Conservation (phyloP, 2,797 vertebrate genomes). For the Acestrorhynchus altus region DNA sequence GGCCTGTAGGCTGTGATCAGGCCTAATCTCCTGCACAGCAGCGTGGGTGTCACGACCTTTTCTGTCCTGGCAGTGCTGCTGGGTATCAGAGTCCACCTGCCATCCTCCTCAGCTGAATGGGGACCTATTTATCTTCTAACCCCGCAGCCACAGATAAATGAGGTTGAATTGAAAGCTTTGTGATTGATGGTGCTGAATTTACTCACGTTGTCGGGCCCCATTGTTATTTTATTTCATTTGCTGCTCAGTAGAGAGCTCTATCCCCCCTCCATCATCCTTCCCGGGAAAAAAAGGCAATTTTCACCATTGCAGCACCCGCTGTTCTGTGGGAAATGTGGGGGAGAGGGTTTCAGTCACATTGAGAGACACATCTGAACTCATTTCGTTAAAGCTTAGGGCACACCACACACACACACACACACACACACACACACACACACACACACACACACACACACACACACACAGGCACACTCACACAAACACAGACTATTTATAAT, state of each 20-base stretch:
- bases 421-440: neutral
- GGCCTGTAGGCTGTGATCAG: neutral
- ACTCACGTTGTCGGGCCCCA: constrained; percentile 40
- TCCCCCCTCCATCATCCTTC: neutral
- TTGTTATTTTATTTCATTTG: constrained; percentile 51
- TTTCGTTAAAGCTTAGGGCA: constrained; percentile 9
- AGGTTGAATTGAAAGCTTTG: constrained; percentile 53
- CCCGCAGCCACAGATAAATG: constrained; percentile 38
- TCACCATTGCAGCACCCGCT: constrained; percentile 31
- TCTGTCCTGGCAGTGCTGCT: constrained; percentile 13
- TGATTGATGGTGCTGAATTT: constrained; percentile 52
- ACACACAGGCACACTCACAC: neutral
- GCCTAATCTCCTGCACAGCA: constrained; percentile 11
- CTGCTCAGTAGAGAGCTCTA: constrained; percentile 10
- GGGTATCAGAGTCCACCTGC: constrained; percentile 41
- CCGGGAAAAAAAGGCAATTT: constrained; percentile 43
- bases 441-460: neutral
- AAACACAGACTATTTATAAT: constrained; percentile 3
- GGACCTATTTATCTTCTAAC: constrained; percentile 45
- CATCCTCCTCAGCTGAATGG: constrained; percentile 11
- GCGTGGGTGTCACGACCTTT: constrained; percentile 20
- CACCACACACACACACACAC: constrained; percentile 9
- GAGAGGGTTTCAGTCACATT: constrained; percentile 27
- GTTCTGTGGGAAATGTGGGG: neutral
- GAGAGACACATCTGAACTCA: neutral